Conservation (phyloP, 2,113 vertebrate species). For the Shinisaurus crocodilurus region DNA sequence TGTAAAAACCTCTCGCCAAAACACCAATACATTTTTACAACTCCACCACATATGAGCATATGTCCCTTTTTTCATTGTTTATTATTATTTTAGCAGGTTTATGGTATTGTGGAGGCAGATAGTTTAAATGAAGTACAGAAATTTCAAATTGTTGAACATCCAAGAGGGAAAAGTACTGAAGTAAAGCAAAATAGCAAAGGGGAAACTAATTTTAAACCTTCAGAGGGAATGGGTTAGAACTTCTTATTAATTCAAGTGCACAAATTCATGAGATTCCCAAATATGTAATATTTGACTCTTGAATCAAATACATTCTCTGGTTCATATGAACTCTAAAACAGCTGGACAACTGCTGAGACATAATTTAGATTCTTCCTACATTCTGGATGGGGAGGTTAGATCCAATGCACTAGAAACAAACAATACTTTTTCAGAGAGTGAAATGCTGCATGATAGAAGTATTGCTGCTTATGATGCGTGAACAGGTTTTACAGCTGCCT, state of each 20-base stretch:
- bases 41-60: too few relatives aligned
- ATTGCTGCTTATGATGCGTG: not conserved
- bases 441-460: not conserved
- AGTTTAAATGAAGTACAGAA: slow-evolving; percentile 21
- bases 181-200: slow-evolving; percentile 19
- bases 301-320: not conserved
- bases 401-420: not conserved
- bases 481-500: not conserved
- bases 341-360: not conserved
- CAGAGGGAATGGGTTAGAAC: not conserved
- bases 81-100: slow-evolving; percentile 7
- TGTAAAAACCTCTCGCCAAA: too few relatives aligned
- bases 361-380: not conserved
- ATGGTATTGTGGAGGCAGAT: slow-evolving; percentile 9
- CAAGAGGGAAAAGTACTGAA: not conserved
- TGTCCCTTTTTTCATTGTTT: slow-evolving; percentile 37
- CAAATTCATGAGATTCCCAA: not conserved
- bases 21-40: too few relatives aligned
- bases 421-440: not conserved
- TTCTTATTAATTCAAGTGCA: not conserved
- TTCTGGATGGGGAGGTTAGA: not conserved
- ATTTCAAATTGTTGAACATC: not conserved
- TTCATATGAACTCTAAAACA: not conserved
- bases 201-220: slow-evolving; percentile 16
- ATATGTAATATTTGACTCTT: not conserved